These are phyloP conservation scores for Tachypleus tridentatus DNA, from an alignment of 1,140 invertebrate genomes.

Conservation along the genomic window DNA sequence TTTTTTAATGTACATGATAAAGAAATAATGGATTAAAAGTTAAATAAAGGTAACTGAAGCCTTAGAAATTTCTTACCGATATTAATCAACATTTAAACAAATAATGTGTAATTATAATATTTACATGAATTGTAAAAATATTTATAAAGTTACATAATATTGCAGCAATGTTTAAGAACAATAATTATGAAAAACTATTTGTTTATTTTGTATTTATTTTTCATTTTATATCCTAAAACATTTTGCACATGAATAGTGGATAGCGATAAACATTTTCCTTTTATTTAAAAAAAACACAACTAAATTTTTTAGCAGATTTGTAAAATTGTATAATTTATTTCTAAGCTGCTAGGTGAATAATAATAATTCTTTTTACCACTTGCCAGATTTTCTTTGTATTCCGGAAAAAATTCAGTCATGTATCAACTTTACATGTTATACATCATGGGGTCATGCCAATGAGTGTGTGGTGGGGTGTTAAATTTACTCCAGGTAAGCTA, in stretches of 20 bases:
- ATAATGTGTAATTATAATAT: no score
- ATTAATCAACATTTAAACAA: no score
- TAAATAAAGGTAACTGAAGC: no score
- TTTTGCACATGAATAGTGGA: no score
- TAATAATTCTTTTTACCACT: neutral
- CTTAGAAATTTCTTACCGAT: no score
- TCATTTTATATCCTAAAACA: no score
- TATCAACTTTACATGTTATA: constrained; percentile 83
- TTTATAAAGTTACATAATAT: no score
- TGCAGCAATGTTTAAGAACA: neutral
- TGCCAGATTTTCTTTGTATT: constrained; percentile 75
- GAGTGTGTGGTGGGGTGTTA: constrained; percentile 86
- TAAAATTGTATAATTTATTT: neutral
- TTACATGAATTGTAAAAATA: no score
- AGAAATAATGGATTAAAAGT: no score
- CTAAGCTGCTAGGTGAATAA: neutral
- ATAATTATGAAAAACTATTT: neutral
- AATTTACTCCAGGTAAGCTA: constrained; percentile 43
- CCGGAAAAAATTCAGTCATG: constrained; percentile 81
- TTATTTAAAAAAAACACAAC: neutral
- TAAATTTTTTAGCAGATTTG: neutral
- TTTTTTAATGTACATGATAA: no score
- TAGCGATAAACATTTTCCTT: neutral
- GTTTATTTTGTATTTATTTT: no score
- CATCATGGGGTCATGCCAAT: constrained; percentile 92